Base-by-base conservation (phyloP, 2,113 vertebrate species). In the Labrus mixtus region DNA sequence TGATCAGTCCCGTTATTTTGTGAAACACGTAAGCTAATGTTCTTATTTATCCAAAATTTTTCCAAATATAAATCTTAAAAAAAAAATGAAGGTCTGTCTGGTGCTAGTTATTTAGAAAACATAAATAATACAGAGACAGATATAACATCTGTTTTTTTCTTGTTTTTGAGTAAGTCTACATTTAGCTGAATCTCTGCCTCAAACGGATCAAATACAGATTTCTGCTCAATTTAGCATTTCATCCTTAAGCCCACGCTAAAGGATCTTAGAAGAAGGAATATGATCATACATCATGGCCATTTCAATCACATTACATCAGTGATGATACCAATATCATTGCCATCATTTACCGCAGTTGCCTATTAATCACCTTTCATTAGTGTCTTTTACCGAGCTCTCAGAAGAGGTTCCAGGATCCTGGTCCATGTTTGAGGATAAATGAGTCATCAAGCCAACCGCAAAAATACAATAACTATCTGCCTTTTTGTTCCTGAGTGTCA, bases 351-450 rank as follows among this genome's bases (percentile, higher is more conserved):
- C 77, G 68, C 79, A 83, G 83, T 73, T 83, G 83, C 73, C 82
- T 85, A 88, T 91, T 89, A 87, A 90, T 90, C 91, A 90, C 87
- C 74, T 89, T 79, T 86, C 83, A 89, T 92, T 90, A 90, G 83
- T 72, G 79, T 84, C 83, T 85, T 77, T 79, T 79, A 67, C 51
- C 58, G 39, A 69, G 60, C 82, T 83, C 80, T 87, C 79, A 87
- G 56, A 71, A 62, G 46, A 15, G 37, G 16, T 74, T 76, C 77
- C 88, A 83, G 65, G 79, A 86, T 88, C 75, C 62, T 51, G 50
- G 78, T 83, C 68, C 73, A 62, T 67, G 76, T 86, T 79, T 81
- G 65, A 81, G 68, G 67, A 85, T 65, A 78, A 90, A 88, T 85
- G 71, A 86, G 64, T 90, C 88, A 89, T 84, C 80, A 57, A 69